phyloP scores from a whole-genome alignment of 2,113 vertebrate genomes.

The Chionis minor region DNA sequence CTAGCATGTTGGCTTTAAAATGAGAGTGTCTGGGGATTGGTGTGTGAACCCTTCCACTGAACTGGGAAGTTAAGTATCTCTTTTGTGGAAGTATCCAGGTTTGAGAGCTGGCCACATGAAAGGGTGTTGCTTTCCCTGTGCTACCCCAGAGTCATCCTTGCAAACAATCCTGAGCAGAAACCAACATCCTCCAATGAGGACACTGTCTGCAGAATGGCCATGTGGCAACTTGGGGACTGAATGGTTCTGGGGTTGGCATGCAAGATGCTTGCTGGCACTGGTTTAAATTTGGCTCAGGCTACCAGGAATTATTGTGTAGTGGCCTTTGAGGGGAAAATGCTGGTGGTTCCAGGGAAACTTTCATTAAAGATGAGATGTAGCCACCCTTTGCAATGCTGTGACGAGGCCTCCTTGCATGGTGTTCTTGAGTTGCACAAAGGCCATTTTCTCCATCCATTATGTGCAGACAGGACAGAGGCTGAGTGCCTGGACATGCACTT shows the following conservation, averaged over 20 bases:
- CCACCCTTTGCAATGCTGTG: background rate
- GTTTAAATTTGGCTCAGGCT: background rate
- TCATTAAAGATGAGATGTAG: background rate
- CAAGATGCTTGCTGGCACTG: background rate
- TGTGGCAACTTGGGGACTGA: background rate
- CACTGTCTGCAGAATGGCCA: background rate
- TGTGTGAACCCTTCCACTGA: background rate
- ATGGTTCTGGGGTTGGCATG: background rate
- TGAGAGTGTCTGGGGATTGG: background rate
- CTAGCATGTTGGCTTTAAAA: conserved; percentile 29
- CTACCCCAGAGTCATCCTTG: background rate
- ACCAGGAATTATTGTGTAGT: background rate
- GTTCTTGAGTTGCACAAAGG: background rate
- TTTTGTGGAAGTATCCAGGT: background rate
- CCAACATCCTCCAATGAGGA: background rate
- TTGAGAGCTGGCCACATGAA: background rate
- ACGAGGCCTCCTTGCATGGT: background rate
- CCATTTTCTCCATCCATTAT: background rate
- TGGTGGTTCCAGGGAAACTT: background rate
- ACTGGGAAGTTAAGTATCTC: background rate
- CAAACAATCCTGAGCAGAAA: background rate
- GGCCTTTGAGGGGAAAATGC: background rate
- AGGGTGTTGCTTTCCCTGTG: background rate
- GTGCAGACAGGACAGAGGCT: background rate
- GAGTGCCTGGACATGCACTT: background rate